Evolutionary conservation across 2,888 invertebrate species (phyloP).

Genomic region (Asteroscopus sphinx): DNA sequence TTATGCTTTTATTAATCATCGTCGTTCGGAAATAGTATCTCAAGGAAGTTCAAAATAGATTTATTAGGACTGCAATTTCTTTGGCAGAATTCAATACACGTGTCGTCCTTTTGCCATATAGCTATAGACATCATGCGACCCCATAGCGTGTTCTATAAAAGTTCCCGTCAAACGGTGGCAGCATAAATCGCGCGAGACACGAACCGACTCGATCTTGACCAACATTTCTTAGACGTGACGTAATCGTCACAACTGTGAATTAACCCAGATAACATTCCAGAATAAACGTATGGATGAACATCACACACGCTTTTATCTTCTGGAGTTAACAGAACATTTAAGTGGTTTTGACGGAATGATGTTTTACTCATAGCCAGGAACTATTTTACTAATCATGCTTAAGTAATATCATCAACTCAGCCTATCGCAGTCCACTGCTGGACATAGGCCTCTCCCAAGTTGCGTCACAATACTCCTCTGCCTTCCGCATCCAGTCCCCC

Average conservation of each 20-base stretch:
- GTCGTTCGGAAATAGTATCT: conserved; percentile 23
- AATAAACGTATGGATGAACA: conserved; percentile 49
- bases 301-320: conserved; percentile 43
- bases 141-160: conserved; percentile 61
- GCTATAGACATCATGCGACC: conserved; percentile 37
- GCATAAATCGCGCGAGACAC: conserved; percentile 55
- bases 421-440: too few relatives aligned
- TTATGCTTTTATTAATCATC: conserved; percentile 30
- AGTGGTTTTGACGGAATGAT: conserved; percentile 17
- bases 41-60: conserved; percentile 1
- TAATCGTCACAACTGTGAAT: conserved; percentile 60
- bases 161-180: conserved; percentile 47
- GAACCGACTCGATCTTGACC: conserved; percentile 62
- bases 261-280: conserved; percentile 64
- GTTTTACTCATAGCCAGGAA: background rate
- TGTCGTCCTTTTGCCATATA: conserved; percentile 21
- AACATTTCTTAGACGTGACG: conserved; percentile 62
- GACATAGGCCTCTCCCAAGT: too few relatives aligned
- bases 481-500: too few relatives aligned
- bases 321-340: conserved; percentile 28
- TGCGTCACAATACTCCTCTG: too few relatives aligned
- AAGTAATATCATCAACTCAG: too few relatives aligned
- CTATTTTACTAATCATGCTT: background rate
- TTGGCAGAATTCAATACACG: conserved; percentile 20
- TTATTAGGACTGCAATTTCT: conserved; percentile 1